phyloP scores from a whole-genome alignment of 2,888 invertebrate species.

The Tetranychus piercei region DNA sequence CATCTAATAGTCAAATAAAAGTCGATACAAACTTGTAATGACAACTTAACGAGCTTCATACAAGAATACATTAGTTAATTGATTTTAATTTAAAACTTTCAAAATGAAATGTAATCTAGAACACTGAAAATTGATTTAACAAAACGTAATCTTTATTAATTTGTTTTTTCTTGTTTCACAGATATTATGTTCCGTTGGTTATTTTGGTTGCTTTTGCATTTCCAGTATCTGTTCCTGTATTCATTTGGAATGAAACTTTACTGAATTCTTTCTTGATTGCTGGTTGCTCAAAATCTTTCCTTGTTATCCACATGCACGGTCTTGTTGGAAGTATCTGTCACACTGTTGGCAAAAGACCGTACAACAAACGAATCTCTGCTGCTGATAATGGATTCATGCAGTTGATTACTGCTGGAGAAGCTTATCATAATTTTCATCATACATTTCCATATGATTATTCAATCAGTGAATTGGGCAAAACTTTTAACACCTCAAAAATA shows the following conservation, averaged over 20 bases:
- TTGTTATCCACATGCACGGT: conserved; percentile 1
- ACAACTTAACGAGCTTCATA: no score
- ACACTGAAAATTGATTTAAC: no score
- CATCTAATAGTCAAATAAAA: no score
- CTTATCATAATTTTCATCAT: conserved; percentile 11
- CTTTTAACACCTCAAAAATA: neutral
- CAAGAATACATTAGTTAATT: no score
- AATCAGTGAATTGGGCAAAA: conserved; percentile 1
- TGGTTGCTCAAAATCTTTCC: neutral
- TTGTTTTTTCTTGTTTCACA: neutral
- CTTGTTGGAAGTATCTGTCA: conserved; percentile 2
- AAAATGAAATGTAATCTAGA: no score
- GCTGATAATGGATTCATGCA: conserved; percentile 7
- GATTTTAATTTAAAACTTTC: no score
- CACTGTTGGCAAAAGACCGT: conserved; percentile 4
- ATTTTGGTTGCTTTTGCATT: conserved; percentile 15
- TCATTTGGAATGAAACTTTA: conserved; percentile 16
- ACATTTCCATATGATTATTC: conserved; percentile 4
- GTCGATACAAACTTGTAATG: no score
- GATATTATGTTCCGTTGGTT: conserved; percentile 15
- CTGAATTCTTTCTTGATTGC: neutral
- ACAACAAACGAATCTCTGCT: neutral
- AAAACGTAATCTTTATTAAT: no score
- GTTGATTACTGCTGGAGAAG: neutral
- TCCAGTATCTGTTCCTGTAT: conserved; percentile 15